Evolutionary conservation across 2,113 vertebrate genomes (phyloP).

Genomic region (Paralichthys olivaceus): DNA sequence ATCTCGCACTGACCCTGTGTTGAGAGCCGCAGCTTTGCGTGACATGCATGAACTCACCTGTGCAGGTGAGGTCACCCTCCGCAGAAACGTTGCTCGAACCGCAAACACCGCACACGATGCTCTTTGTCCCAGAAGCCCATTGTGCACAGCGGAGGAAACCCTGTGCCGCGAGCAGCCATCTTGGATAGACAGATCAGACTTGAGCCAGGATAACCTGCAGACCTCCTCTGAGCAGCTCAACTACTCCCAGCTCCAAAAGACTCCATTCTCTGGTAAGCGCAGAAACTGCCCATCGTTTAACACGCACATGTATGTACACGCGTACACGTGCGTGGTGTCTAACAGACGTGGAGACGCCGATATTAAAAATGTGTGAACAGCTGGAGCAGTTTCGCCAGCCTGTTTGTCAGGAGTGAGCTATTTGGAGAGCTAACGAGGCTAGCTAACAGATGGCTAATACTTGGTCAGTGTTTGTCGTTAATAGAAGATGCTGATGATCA

Average conservation of each 20-base stretch:
- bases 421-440: constrained; percentile 57
- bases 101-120: constrained; percentile 61
- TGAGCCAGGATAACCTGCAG: constrained; percentile 84
- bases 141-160: constrained; percentile 90
- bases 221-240: constrained; percentile 68
- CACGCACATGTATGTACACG: not conserved
- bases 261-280: constrained; percentile 74
- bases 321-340: not conserved
- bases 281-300: not conserved
- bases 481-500: not conserved
- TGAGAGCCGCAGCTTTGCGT: not conserved
- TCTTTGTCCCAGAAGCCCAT: constrained; percentile 83
- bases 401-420: constrained; percentile 50
- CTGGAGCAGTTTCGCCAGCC: constrained; percentile 16
- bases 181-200: constrained; percentile 84
- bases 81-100: not conserved
- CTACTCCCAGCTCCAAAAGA: constrained; percentile 46
- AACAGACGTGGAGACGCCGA: not conserved
- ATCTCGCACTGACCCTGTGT: too few relatives aligned
- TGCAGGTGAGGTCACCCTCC: constrained; percentile 33
- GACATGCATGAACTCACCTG: constrained; percentile 41
- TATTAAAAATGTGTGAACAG: not conserved
- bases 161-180: constrained; percentile 90
- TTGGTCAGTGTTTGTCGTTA: not conserved
- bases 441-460: constrained; percentile 46